phyloP scores from a whole-genome alignment of 2,888 invertebrate genomes.

The Poecilus cupreus region DNA sequence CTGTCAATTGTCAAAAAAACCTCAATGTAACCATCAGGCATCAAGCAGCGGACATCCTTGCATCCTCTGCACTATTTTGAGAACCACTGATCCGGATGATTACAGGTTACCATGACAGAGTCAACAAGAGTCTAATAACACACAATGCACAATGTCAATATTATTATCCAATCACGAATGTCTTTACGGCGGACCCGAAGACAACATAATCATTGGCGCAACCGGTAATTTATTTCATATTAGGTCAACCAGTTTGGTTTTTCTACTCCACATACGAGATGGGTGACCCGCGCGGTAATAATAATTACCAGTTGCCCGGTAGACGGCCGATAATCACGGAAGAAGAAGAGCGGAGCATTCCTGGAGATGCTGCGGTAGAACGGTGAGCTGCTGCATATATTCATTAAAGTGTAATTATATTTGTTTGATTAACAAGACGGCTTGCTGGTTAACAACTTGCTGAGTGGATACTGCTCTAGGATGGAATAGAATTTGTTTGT shows the following conservation, averaged over 20 bases:
- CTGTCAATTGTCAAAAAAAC: constrained; percentile 35
- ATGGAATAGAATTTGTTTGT: constrained; percentile 6
- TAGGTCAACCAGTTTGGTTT: constrained; percentile 64
- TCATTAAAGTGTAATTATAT: constrained; percentile 48
- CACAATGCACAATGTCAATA: constrained; percentile 72
- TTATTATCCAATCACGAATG: constrained; percentile 74
- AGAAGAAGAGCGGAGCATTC: constrained; percentile 27
- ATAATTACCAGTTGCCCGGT: constrained; percentile 31
- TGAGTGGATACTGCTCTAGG: constrained; percentile 6
- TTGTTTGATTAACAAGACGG: constrained; percentile 47
- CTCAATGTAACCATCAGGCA: neutral
- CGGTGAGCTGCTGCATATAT: constrained; percentile 19
- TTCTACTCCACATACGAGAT: constrained; percentile 46
- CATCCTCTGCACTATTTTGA: constrained; percentile 31
- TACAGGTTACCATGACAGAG: constrained; percentile 62
- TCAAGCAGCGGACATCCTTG: constrained; percentile 8
- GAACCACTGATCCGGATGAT: constrained; percentile 59
- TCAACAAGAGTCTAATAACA: constrained; percentile 71
- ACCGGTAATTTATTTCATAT: constrained; percentile 72
- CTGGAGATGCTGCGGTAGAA: neutral
- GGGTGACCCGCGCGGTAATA: constrained; percentile 33
- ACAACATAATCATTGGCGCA: constrained; percentile 71
- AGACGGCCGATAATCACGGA: constrained; percentile 24
- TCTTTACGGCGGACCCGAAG: constrained; percentile 72
- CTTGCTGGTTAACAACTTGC: neutral